Evolutionary conservation across 1,140 invertebrate species (phyloP).

Genomic region (Tenebrio molitor): DNA sequence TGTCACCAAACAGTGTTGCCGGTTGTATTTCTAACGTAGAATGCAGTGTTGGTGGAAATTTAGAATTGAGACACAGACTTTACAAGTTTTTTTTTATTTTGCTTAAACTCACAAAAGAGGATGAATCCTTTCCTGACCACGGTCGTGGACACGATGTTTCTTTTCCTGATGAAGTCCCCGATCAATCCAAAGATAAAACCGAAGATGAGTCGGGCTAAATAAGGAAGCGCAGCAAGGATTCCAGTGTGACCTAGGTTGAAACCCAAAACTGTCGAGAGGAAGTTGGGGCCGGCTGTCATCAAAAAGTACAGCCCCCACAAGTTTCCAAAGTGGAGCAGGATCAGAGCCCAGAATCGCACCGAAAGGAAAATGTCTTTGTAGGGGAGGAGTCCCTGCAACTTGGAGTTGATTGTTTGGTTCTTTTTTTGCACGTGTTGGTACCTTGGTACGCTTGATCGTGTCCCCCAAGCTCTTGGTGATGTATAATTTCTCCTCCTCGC

Average conservation of each 20-base stretch:
- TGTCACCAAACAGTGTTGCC: too few relatives aligned
- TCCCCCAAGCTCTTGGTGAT: slow-evolving; percentile 76
- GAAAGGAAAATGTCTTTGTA: slow-evolving; percentile 74
- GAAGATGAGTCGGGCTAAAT: slow-evolving; percentile 74
- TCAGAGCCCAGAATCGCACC: slow-evolving; percentile 76
- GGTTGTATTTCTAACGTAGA: too few relatives aligned
- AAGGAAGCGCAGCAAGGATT: slow-evolving; percentile 78
- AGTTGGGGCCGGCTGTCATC: slow-evolving; percentile 90
- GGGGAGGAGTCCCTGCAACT: slow-evolving; percentile 68
- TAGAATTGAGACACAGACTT: too few relatives aligned
- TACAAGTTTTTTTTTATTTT: slow-evolving; percentile 19
- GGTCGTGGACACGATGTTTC: slow-evolving; percentile 20
- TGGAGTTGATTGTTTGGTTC: too few relatives aligned
- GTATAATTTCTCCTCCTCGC: slow-evolving; percentile 80
- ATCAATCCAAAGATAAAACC: slow-evolving; percentile 78
- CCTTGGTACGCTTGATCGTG: slow-evolving; percentile 69
- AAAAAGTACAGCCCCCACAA: slow-evolving; percentile 87
- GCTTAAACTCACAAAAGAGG: slow-evolving; percentile 39
- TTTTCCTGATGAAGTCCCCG: slow-evolving; percentile 73
- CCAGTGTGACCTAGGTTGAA: slow-evolving; percentile 84
- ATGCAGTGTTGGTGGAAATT: too few relatives aligned
- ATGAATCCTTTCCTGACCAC: slow-evolving; percentile 46
- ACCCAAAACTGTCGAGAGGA: slow-evolving; percentile 73
- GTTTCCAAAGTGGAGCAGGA: slow-evolving; percentile 80
- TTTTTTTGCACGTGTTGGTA: too few relatives aligned